These are phyloP conservation scores for Paratrypauchen microcephalus DNA, from an alignment of 2,797 vertebrate genomes.

Conservation along the genomic window DNA sequence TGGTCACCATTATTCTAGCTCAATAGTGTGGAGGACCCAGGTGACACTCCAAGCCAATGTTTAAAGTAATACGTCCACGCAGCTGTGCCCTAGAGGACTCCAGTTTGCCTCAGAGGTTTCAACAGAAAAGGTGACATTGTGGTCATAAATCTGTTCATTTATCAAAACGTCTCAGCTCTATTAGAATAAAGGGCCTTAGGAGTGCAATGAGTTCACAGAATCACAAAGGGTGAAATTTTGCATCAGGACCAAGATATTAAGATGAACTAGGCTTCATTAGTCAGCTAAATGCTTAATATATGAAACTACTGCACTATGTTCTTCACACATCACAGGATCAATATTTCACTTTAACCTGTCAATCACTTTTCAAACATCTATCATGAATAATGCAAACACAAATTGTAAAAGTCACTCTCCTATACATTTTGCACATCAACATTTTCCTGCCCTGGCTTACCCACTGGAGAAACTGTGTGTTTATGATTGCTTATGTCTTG, in stretches of 20 bases:
- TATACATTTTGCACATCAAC: conserved; percentile 7
- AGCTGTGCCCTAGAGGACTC: conserved; percentile 68
- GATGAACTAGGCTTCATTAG: conserved; percentile 33
- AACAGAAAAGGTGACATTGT: conserved; percentile 38
- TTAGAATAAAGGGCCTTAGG: conserved; percentile 33
- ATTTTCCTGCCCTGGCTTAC: conserved; percentile 37
- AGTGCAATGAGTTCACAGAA: conserved; percentile 42
- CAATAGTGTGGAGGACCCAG: conserved; percentile 56
- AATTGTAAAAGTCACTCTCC: conserved; percentile 3
- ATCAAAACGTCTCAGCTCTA: conserved; percentile 46
- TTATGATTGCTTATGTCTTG: conserved; percentile 20
- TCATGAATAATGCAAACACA: conserved; percentile 5
- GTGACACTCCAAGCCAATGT: conserved; percentile 53
- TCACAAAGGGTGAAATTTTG: conserved; percentile 28
- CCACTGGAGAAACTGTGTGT: conserved; percentile 12
- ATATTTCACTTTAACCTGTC: neutral
- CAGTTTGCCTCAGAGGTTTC: conserved; percentile 46
- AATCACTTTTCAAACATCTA: conserved; percentile 5
- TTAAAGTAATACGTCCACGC: conserved; percentile 52
- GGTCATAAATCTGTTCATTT: conserved; percentile 53
- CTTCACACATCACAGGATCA: neutral
- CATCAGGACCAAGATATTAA: conserved; percentile 30
- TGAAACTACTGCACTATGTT: conserved; percentile 17
- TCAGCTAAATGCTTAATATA: conserved; percentile 8
- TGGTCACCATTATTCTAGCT: conserved; percentile 43